phyloP scores from a whole-genome alignment of 1,140 invertebrate species.

The Brevipalpus yothersi region DNA sequence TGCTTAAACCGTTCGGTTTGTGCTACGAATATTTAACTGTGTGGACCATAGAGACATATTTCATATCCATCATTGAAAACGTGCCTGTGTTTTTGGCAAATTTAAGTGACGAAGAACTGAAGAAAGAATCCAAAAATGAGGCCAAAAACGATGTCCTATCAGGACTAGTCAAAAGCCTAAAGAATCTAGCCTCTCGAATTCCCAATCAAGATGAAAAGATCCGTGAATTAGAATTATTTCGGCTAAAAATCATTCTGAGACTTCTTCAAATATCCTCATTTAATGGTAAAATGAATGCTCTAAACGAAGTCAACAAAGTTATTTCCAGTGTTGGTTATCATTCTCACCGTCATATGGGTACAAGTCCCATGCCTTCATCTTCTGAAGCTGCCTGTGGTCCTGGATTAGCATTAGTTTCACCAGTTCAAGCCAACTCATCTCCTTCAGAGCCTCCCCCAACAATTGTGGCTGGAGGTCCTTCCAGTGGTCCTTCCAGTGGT shows the following conservation, averaged over 20 bases:
- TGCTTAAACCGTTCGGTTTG: constrained; percentile 69
- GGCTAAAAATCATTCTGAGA: constrained; percentile 83
- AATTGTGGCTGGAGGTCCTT: neutral
- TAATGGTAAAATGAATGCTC: constrained; percentile 95
- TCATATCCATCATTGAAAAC: constrained; percentile 75
- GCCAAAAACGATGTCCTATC: constrained; percentile 77
- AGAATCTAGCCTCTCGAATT: constrained; percentile 52
- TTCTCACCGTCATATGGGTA: constrained; percentile 21
- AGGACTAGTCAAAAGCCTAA: constrained; percentile 62
- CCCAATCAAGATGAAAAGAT: constrained; percentile 29
- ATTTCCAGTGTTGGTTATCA: constrained; percentile 71
- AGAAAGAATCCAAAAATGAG: constrained; percentile 86
- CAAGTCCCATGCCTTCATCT: neutral
- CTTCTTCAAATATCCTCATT: constrained; percentile 89
- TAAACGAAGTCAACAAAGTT: constrained; percentile 96
- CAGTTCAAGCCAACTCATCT: neutral
- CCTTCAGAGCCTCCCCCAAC: neutral
- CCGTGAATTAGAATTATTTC: constrained; percentile 59
- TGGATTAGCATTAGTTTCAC: neutral
- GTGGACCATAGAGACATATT: constrained; percentile 68
- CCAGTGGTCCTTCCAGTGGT: constrained; percentile 20
- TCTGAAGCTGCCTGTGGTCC: neutral
- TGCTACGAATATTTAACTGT: constrained; percentile 75
- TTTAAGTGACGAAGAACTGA: constrained; percentile 86
- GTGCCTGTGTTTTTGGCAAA: constrained; percentile 73